Evolutionary conservation across 2,888 invertebrate species (phyloP), one percentile per base, ranked within the genome.

Genomic region (Acleris cristana): DNA sequence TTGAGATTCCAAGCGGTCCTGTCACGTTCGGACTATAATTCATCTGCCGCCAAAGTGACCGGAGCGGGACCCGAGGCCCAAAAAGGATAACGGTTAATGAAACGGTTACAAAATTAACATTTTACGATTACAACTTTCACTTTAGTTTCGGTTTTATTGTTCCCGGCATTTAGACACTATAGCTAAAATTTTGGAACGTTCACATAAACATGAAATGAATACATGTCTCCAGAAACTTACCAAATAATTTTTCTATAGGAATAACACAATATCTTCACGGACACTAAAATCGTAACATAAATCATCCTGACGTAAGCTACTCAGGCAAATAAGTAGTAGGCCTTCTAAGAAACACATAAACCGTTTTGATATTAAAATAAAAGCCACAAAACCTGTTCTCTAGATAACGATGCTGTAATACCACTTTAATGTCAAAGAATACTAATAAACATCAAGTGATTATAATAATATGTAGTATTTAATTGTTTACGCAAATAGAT

Each of bases 31-130:
- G 8, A 34, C 51, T 45, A 56, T 66, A 60, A 61, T 52, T 66
- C 61, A 66, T 66, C 52, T 66, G 48, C 62, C 62, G 57, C 56
- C 66, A 66, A 61, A 65, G 60, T 45, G 58, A 48, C 48, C 48
- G 48, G 16, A 48, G 7, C 18, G 48, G 40, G 40, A 52, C 58
- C 52, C 51, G 23, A 8, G 23, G 34, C 48, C 65, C 16, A 21
- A 30, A 49, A 60, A 63, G 57, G 62, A 63, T 67, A 67, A 67
- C 67, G 57, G 66, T 66, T 61, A 65, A 66, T 45, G 54, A 40
- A 61, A 65, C 66, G 52, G 61, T 57, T 58, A 54, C 62, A 34
- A 52, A 66, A 67, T 58, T 67, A 40, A 67, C 62, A 63, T 67
- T 67, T 63, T 63, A 62, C 62, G 62, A 63, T 63, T 52, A 18